Conservation (phyloP, 1,140 invertebrate species). For the Phenacoccus solenopsis region DNA sequence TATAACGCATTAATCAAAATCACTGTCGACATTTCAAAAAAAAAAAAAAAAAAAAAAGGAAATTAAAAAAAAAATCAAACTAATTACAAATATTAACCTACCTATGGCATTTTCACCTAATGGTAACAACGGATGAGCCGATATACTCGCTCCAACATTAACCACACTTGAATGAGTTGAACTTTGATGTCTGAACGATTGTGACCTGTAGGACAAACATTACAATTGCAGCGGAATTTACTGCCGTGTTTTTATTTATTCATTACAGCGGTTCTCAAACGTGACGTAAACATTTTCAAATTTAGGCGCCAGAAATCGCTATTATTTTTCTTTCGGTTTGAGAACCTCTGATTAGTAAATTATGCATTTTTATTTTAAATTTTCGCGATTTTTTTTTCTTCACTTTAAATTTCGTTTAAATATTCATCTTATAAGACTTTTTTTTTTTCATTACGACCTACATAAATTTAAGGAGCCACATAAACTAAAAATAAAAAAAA, state of each 20-base stretch:
- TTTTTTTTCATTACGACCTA: not conserved
- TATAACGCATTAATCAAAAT: too few species aligned
- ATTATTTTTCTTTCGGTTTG: too few species aligned
- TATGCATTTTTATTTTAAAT: too few species aligned
- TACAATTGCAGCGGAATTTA: slow-evolving; percentile 12
- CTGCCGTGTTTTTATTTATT: not conserved
- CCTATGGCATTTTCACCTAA: slow-evolving; percentile 46
- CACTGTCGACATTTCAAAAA: not conserved
- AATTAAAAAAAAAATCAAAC: slow-evolving; percentile 12
- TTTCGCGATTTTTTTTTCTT: too few species aligned
- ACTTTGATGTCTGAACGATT: slow-evolving; percentile 60
- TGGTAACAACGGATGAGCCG: slow-evolving; percentile 69
- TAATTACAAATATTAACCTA: slow-evolving; percentile 25
- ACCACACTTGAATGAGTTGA: slow-evolving; percentile 43
- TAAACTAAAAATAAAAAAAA: not conserved
- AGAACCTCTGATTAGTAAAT: not conserved
- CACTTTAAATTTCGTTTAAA: too few species aligned
- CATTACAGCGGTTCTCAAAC: not conserved
- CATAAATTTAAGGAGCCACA: not conserved
- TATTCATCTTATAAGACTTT: not conserved
- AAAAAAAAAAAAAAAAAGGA: not conserved
- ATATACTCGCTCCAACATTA: slow-evolving; percentile 59
- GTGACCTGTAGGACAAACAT: slow-evolving; percentile 47
- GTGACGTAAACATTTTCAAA: too few species aligned
- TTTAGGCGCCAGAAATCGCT: too few species aligned